Percentiles rank a stretch among this genome's conserved stretches.
Conservation (phyloP, 2,113 vertebrate species). For the Semnornis frantzii region DNA sequence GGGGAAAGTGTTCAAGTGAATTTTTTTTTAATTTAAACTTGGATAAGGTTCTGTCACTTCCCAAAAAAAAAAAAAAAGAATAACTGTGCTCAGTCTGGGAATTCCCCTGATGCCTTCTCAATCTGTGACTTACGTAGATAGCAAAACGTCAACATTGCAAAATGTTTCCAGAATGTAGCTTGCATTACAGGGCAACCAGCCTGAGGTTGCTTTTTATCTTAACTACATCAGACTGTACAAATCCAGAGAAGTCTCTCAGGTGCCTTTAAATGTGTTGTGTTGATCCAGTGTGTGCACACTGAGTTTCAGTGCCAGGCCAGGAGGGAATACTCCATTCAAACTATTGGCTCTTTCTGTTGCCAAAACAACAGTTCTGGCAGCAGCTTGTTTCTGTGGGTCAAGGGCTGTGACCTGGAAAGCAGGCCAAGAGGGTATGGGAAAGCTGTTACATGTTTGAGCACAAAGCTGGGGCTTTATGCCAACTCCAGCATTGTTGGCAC, state of each 20-base stretch:
- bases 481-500: background rate
- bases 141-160: background rate
- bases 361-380: background rate
- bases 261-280: rapidly evolving
- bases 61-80: background rate
- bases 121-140: background rate
- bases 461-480: background rate
- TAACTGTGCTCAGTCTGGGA: background rate
- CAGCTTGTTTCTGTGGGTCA: background rate
- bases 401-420: background rate
- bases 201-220: background rate
- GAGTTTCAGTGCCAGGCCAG: background rate
- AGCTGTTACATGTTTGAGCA: background rate
- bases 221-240: background rate
- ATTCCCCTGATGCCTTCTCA: background rate
- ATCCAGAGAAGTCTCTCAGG: background rate
- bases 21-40: background rate
- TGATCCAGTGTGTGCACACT: rapidly evolving
- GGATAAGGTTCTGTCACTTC: background rate
- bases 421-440: background rate
- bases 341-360: background rate
- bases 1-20: background rate
- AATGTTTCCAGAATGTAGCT: background rate
- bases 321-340: background rate
- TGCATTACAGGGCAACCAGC: background rate